Evolutionary conservation across 2,797 vertebrate species (phyloP), one percentile per base, ranked within the genome.

Genomic region (Anas acuta): DNA sequence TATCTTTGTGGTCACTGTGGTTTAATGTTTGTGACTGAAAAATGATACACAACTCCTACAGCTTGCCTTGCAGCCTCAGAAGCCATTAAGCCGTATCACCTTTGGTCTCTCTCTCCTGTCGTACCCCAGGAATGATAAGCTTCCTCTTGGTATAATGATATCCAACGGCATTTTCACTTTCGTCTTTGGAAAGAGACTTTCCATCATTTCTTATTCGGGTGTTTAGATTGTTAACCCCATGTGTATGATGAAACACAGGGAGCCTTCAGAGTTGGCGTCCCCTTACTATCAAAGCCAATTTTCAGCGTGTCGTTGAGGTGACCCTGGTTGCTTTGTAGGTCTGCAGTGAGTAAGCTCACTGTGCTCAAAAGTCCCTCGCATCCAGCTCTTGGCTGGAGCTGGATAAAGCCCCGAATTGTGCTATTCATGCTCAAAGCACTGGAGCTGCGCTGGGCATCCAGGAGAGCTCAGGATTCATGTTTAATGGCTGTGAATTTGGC

Each of bases 1-100:
- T 95, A 82, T 95, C 88, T 84, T 72, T 66, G 88, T 93, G 95
- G 94, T 82, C 84, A 39, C 60, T 54, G 83, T 56, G 78, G 75
- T 93, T 95, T 93, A 83, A 58, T 51, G 45, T 89, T 82, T 84
- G 89, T 75, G 76, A 82, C 6, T 94, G 93, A 94, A 94, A 94
- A 95, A 80, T 54, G 77, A 92, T 74, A 95, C 41, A 39, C 9
- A 58, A 58, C 22, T 95, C 69, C 83, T 51, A 69, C 22, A 83
- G 69, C n/a, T 65, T 15, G 84, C 70, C 76, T 86, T 1, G 0
- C 49, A 80, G 71, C 35, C 72, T 57, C 56, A 81, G 76, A 80
- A 76, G 79, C 45, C 14, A 4, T 65, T 91, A 83, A 49, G 41
- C 5, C n/a, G 41, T 53, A 19, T 93, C 60, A 85, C 58, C 66